Evolutionary conservation across 2,888 invertebrate species (phyloP), one percentile per base, ranked within the genome.

Genomic region (Galerucella calmariensis): DNA sequence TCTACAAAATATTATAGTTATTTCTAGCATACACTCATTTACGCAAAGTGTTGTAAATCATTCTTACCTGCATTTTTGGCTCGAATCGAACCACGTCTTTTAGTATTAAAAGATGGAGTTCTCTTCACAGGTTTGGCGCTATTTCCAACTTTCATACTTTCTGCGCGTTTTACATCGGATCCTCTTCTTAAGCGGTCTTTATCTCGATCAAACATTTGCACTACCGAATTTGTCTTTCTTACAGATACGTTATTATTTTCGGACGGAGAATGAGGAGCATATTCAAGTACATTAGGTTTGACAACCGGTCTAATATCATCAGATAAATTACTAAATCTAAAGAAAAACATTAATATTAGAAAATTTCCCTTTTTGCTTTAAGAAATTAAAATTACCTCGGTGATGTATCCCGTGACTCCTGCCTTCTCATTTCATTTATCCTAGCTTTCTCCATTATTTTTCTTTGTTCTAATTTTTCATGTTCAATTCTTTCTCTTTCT

Each of bases 61-160:
- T 8, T 0, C 46, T 62, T 66, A 76, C 73, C 70, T 65, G 70
- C 51, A 58, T 73, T 73, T 51, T 76, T 76, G 4, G 73, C 72
- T 67, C 69, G 48, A 61, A 97, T 96, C 86, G 96, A 97, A 85
- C 95, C 94, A 78, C 96, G 91, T 74, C 97, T 90, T 12, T 97
- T 91, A 0, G 98, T 98, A 44, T 96, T 98, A 88, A 99, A 98
- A 79, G 97, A 97, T 0, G 98, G 97, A 0, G 97, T 97, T 78
- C 97, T 92, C 85, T 96, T 97, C 0, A 95, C 92, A 70, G 94
- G 94, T 87, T 96, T 97, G 16, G 77, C 78, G 48, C 79, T 79
- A 5, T 83, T 81, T 65, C 90, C 91, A 48, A 93, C 91, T 84
- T 94, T 95, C 96, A 97, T 96, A 86, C 96, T 96, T 87, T 97